Base-by-base conservation (phyloP, 2,113 vertebrate species). In the Alaudala cheleensis region DNA sequence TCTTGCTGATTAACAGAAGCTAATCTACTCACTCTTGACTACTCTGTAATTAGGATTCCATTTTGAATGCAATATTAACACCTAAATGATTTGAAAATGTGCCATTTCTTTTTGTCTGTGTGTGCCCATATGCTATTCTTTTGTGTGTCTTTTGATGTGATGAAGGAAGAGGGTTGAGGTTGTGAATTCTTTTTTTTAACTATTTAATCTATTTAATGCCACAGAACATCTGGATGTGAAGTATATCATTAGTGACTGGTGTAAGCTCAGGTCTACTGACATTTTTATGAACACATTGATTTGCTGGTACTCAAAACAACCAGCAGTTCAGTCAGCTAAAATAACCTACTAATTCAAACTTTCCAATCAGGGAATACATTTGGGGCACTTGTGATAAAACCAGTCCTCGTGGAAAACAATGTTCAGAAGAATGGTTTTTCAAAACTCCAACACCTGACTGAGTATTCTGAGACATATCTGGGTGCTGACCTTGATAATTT, bases 401-500 rank as follows among this genome's bases (percentile, higher is more conserved):
- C 22, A 33, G 10, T 62, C 53, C 67, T 71, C 22, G 49, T 31
- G 28, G 19, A 89, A 78, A 84, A 51, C 9, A 86, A 3, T 2
- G 0, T 62, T 87, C n/a, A 81, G 49, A 87, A 74, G 44, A 76
- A 60, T 58, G 13, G 29, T 50, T 61, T 23, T 3, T 33, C 49
- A 60, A 58, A 31, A 2, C 0, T 1, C 6, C 14, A 19, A 5
- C 8, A 56, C 49, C 21, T 72, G 58, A 45, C 37, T 16, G 29
- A 67, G 20, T 56, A 50, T 77, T 89, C 23, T 7, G 5, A 82
- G 50, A 64, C 20, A 5, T 34, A 64, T 31, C 49, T 47, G 50
- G 11, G 13, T 64, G 23, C 45, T 81, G 11, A 60, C 22, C 31
- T 67, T 58, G 4, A n/a, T 65, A 15, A 62, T 85, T 65, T 85